These are phyloP conservation scores for Linhomoeus sp. DNA, from an alignment of 2,888 invertebrate genomes.

Conservation along the genomic window DNA sequence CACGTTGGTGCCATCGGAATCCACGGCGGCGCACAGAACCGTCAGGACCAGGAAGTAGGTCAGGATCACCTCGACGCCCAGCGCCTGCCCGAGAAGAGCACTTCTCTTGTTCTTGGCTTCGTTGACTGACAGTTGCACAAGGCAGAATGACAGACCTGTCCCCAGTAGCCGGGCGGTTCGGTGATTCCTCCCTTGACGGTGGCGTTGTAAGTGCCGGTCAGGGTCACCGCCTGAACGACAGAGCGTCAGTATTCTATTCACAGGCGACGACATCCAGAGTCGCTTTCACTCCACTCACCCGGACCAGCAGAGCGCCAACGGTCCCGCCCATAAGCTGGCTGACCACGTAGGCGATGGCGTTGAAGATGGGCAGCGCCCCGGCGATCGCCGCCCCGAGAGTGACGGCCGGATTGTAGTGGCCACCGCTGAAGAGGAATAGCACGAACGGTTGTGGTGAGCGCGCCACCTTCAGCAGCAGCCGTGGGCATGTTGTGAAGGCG, in stretches of 20 bases:
- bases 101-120: too few relatives aligned
- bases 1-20: conserved; percentile 18
- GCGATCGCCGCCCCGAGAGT: conserved; percentile 24
- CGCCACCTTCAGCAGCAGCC: neutral
- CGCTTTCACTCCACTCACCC: conserved; percentile 15
- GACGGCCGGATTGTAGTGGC: conserved; percentile 33
- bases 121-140: too few relatives aligned
- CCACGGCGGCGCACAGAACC: conserved; percentile 29
- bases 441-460: neutral
- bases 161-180: too few relatives aligned
- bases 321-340: conserved; percentile 29
- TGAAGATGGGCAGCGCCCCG: conserved; percentile 13
- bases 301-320: conserved; percentile 21
- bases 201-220: too few relatives aligned
- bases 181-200: too few relatives aligned
- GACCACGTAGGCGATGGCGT: conserved; percentile 17
- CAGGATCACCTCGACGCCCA: conserved; percentile 20
- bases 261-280: too few relatives aligned
- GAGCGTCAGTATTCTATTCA: too few relatives aligned
- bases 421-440: conserved; percentile 24
- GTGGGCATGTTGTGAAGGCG: neutral
- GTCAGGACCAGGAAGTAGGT: conserved; percentile 27
- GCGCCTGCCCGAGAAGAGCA: conserved; percentile 9
- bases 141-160: too few relatives aligned
- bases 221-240: too few relatives aligned